Evolutionary conservation across 2,888 invertebrate genomes (phyloP), one percentile per base, ranked within the genome.

Genomic region (Synanthedon andrenaeformis): DNA sequence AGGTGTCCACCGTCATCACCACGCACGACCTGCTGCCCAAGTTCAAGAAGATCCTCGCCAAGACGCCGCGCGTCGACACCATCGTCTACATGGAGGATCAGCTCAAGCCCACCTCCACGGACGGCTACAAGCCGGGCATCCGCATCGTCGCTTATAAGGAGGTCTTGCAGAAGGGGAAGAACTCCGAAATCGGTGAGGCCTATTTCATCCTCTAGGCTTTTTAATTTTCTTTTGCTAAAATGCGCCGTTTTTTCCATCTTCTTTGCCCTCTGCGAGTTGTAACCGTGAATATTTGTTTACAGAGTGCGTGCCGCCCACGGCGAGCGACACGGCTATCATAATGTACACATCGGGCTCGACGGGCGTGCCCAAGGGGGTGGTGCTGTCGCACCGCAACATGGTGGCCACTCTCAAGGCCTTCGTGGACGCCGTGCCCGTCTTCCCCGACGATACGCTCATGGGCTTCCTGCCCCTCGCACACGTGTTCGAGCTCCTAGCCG

Each of bases 281-380:
- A 35, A 35, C 10, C 10, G 8, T 35, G 10, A 35, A 35, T 10
- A 10, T 35, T 59, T 57, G 13, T 62, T 74, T 74, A 0, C 79
- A 92, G 92, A 89, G 63, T 72, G 82, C 17, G 82, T 88, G 4
- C 89, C 91, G 5, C 95, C 96, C 1, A 79, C 81, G 5, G 81
- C 92, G 5, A 85, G 91, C 12, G 98, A 99, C 78, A 92, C 93
- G 4, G 99, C 99, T 52, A 96, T 99, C 67, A 94, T 99, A 49
- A 99, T 99, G 99, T 99, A 99, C 89, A 99, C 99, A 2, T 97
- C 97, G 64, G 99, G 99, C 5, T 98, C 98, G 1, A 99, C 99
- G 3, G 98, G 98, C 53, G 91, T 94, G 56, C 98, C 98, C 0
- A 98, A 98, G 84, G 98, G 97, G 67, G 95, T 96, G 12, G 74